Conservation (phyloP, 2,797 vertebrate species). For the Gymnoscopelus braueri region DNA sequence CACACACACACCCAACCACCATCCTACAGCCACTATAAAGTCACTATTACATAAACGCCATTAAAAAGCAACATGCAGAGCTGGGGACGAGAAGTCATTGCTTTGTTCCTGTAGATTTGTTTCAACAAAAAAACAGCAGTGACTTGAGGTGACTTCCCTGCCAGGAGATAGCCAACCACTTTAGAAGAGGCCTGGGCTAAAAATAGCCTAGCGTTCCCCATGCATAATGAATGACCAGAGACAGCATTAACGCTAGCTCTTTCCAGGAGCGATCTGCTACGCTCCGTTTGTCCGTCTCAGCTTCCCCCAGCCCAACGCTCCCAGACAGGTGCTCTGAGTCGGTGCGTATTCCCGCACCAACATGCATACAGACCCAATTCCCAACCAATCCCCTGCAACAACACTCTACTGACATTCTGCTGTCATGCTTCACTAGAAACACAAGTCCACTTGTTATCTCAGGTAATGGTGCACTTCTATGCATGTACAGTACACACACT, state of each 20-base stretch:
- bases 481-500: slow-evolving; percentile 7
- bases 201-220: slow-evolving; percentile 77
- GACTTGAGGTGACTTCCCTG: slow-evolving; percentile 75
- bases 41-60: slow-evolving; percentile 72
- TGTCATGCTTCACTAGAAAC: slow-evolving; percentile 73
- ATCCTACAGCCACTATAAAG: slow-evolving; percentile 50
- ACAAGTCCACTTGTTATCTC: slow-evolving; percentile 79
- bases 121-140: slow-evolving; percentile 68
- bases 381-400: slow-evolving; percentile 68
- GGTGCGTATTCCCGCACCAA: slow-evolving; percentile 78
- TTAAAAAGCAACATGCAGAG: slow-evolving; percentile 60
- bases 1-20: slow-evolving; percentile 16
- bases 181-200: slow-evolving; percentile 63
- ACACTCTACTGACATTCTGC: slow-evolving; percentile 68
- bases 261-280: slow-evolving; percentile 78
- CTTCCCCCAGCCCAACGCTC: slow-evolving; percentile 55
- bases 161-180: slow-evolving; percentile 68
- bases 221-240: slow-evolving; percentile 83
- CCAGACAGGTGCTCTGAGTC: slow-evolving; percentile 82
- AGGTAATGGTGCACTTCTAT: slow-evolving; percentile 68
- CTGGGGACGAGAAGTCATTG: slow-evolving; percentile 37
- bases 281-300: slow-evolving; percentile 75
- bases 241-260: slow-evolving; percentile 73
- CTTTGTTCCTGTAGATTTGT: slow-evolving; percentile 75
- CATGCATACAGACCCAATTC: slow-evolving; percentile 68